Percentiles rank a stretch among this genome's conserved stretches.
These are phyloP conservation scores for Melipona quadrifasciata DNA, from an alignment of 1,140 invertebrate species.

Conservation along the genomic window DNA sequence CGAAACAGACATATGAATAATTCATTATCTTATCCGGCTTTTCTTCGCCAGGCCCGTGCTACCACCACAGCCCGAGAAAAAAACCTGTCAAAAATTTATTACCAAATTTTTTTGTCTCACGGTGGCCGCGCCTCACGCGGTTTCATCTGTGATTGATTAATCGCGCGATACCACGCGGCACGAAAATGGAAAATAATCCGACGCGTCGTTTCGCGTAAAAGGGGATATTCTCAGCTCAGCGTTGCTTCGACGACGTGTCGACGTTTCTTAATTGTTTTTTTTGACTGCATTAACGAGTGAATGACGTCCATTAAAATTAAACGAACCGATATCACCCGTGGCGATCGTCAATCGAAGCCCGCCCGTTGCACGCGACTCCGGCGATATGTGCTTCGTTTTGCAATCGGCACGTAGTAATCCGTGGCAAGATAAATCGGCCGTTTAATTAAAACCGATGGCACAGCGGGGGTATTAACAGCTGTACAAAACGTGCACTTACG, in stretches of 20 bases:
- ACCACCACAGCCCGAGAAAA: not conserved
- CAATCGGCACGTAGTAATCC: conserved; percentile 47
- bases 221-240: too few species aligned
- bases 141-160: not conserved
- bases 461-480: conserved; percentile 34
- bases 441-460: conserved; percentile 64
- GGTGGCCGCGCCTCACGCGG: not conserved
- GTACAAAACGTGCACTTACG: conserved; percentile 50
- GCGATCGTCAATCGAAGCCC: conserved; percentile 11
- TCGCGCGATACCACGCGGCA: not conserved
- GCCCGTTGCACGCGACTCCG: not conserved
- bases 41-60: not conserved
- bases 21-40: not conserved
- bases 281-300: not conserved
- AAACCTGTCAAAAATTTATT: not conserved
- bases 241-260: not conserved
- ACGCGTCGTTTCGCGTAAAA: too few species aligned
- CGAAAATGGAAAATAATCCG: too few species aligned
- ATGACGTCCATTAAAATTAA: conserved; percentile 32
- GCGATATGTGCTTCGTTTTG: not conserved
- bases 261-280: not conserved
- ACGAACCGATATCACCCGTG: conserved; percentile 10
- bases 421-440: conserved; percentile 60
- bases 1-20: conserved; percentile 28
- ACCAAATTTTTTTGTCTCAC: not conserved